These are phyloP conservation scores for Mustelus asterias DNA, from an alignment of 2,113 vertebrate species.

Conservation along the genomic window DNA sequence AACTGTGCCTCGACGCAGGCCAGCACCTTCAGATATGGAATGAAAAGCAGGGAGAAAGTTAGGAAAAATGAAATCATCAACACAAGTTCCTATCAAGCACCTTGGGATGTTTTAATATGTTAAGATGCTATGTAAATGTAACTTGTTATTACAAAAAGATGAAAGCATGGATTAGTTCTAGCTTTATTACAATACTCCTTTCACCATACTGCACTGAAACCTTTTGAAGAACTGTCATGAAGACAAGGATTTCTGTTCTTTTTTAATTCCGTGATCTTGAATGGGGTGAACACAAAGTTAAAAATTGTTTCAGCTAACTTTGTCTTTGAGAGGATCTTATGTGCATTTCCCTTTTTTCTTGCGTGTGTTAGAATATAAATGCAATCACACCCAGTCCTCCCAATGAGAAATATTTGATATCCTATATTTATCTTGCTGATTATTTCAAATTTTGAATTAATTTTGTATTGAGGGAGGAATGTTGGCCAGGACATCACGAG, in stretches of 20 bases:
- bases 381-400: background rate
- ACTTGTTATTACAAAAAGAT: background rate
- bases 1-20: background rate
- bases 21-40: background rate
- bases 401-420: background rate
- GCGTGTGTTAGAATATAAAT: background rate
- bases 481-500: background rate
- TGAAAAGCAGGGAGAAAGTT: background rate
- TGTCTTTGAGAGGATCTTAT: background rate
- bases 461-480: too few species aligned
- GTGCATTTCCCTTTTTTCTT: background rate
- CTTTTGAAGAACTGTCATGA: background rate
- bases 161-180: background rate
- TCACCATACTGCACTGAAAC: background rate
- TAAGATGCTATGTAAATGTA: too few species aligned
- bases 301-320: background rate
- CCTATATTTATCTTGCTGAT: background rate
- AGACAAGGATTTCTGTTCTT: background rate
- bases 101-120: too few species aligned
- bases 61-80: background rate
- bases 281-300: background rate
- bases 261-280: background rate
- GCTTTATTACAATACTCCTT: background rate
- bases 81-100: too few species aligned
- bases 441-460: background rate